Evolutionary conservation across 1,140 invertebrate species (phyloP).

Genomic region (Sarcophaga bullata): DNA sequence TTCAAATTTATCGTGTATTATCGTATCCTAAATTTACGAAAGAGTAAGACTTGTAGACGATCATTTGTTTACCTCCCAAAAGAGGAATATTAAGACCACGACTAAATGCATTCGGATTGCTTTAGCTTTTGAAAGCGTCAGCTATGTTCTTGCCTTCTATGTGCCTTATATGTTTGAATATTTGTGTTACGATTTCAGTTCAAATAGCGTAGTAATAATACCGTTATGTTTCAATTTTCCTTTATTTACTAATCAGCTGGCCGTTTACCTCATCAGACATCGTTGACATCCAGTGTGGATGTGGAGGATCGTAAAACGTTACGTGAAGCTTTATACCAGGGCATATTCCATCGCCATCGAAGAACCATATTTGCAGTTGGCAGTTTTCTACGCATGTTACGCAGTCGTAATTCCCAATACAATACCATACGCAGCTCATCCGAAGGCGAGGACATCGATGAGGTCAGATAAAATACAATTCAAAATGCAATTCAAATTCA

Average conservation of each 20-base stretch:
- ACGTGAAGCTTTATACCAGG: slow-evolving; percentile 80
- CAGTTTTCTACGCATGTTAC: slow-evolving; percentile 82
- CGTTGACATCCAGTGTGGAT: slow-evolving; percentile 63
- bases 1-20: too few relatives aligned
- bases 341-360: slow-evolving; percentile 81
- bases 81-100: too few relatives aligned
- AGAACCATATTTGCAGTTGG: slow-evolving; percentile 82
- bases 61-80: too few relatives aligned
- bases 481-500: neutral
- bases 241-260: slow-evolving; percentile 49
- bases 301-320: slow-evolving; percentile 67
- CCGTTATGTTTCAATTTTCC: neutral
- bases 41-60: too few relatives aligned
- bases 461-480: slow-evolving; percentile 62
- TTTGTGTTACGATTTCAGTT: too few relatives aligned
- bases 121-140: too few relatives aligned
- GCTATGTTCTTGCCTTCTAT: too few relatives aligned
- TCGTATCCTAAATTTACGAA: too few relatives aligned
- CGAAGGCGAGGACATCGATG: slow-evolving; percentile 64
- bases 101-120: too few relatives aligned
- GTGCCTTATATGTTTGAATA: too few relatives aligned
- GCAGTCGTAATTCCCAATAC: slow-evolving; percentile 82
- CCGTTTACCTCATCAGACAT: slow-evolving; percentile 64
- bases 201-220: too few relatives aligned
- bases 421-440: slow-evolving; percentile 74